Percentiles rank a stretch among this genome's conserved stretches.
Conservation (phyloP, 2,113 vertebrate species). For the Illadopsis cleaveri region DNA sequence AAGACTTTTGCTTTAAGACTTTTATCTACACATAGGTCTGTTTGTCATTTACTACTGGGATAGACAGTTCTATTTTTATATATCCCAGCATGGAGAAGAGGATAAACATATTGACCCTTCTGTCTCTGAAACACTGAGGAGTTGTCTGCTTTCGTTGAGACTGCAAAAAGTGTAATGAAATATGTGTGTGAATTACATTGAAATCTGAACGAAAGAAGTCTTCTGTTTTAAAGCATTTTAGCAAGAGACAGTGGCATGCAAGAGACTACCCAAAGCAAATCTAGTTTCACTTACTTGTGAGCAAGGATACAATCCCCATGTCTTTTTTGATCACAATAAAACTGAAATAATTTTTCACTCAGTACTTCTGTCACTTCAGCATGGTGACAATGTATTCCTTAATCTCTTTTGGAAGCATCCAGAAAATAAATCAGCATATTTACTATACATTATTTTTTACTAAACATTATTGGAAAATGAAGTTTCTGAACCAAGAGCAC, state of each 20-base stretch:
- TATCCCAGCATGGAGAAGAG: neutral
- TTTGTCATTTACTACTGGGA: neutral
- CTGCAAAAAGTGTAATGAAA: neutral
- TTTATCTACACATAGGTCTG: neutral
- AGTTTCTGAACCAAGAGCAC: neutral
- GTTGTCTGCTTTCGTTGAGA: neutral
- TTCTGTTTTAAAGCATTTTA: neutral
- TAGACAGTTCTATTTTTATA: constrained; percentile 25
- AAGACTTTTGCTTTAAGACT: neutral
- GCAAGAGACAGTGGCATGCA: neutral
- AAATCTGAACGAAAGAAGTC: neutral
- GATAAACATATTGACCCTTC: neutral
- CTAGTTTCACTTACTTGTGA: neutral
- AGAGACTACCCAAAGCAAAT: neutral
- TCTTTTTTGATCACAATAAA: neutral
- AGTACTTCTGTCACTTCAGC: neutral
- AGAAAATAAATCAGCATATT: neutral
- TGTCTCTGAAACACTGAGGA: neutral
- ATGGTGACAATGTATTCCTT: neutral
- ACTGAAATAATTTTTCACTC: neutral
- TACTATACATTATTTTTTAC: neutral
- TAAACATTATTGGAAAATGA: neutral
- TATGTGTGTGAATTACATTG: neutral
- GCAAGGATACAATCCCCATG: neutral
- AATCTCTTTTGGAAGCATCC: neutral